Percentiles rank a stretch among this genome's conserved stretches.
phyloP scores from a whole-genome alignment of 2,797 vertebrate genomes.

The Hyperoplus lanceolatus region DNA sequence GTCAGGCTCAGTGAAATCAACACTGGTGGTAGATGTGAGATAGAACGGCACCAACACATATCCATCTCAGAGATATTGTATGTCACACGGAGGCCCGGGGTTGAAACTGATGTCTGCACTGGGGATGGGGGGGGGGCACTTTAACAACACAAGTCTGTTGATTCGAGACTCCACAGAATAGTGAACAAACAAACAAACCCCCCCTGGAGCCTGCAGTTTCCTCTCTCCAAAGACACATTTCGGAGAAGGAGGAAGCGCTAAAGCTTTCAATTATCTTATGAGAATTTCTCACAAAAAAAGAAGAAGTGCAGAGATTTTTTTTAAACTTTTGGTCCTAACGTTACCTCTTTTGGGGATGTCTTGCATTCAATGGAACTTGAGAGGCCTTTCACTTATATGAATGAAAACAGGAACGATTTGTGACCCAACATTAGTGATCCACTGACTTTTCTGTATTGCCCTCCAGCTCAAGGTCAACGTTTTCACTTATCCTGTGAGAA shows the following conservation, averaged over 20 bases:
- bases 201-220: constrained; percentile 43
- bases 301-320: constrained; percentile 38
- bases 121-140: constrained; percentile 38
- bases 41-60: constrained; percentile 18
- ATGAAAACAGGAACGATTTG: constrained; percentile 15
- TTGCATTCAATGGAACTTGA: neutral
- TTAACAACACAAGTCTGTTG: constrained; percentile 52
- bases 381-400: neutral
- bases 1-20: constrained; percentile 39
- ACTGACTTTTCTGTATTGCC: neutral
- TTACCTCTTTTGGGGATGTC: neutral
- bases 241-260: constrained; percentile 70
- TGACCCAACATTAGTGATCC: neutral
- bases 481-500: neutral
- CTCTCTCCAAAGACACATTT: constrained; percentile 40
- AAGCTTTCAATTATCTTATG: constrained; percentile 59
- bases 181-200: constrained; percentile 41
- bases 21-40: constrained; percentile 40
- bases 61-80: constrained; percentile 35
- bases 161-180: constrained; percentile 47
- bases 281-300: constrained; percentile 51
- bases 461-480: neutral
- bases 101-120: constrained; percentile 45
- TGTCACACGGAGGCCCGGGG: constrained; percentile 40
- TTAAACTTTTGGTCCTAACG: constrained; percentile 5